Conservation (phyloP, 2,113 vertebrate genomes). For the Speoplatyrhinus poulsoni region DNA sequence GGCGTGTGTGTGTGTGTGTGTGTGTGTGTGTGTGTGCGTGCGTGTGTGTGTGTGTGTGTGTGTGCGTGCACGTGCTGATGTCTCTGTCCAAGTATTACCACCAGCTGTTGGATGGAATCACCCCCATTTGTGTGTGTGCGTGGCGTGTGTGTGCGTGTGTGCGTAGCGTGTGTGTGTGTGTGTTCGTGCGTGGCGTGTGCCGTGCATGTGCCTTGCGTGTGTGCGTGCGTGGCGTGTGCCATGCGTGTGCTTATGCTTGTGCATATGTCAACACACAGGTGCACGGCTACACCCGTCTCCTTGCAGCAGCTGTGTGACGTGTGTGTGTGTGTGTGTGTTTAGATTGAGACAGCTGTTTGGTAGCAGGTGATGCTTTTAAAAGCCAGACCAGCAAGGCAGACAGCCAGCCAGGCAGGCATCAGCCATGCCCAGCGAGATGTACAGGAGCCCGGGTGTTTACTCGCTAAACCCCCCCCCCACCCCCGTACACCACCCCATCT, state of each 20-base stretch:
- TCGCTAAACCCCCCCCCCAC: slow-evolving; percentile 13
- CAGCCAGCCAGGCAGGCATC: slow-evolving; percentile 12
- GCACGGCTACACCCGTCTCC: slow-evolving; percentile 19
- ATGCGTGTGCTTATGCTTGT: not conserved
- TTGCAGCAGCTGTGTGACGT: slow-evolving; percentile 56
- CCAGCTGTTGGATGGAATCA: slow-evolving; percentile 47
- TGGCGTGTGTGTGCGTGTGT: slow-evolving; percentile 3
- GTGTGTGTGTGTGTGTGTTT: slow-evolving; percentile 59
- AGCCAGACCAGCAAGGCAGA: slow-evolving; percentile 49
- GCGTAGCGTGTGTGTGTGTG: slow-evolving; percentile 23
- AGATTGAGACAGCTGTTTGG: slow-evolving; percentile 63
- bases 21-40: no score
- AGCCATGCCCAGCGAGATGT: slow-evolving; percentile 31
- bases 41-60: slow-evolving; percentile 7
- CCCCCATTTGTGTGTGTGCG: not conserved
- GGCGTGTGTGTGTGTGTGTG: no score
- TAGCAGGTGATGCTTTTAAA: slow-evolving; percentile 62
- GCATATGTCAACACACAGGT: slow-evolving; percentile 28
- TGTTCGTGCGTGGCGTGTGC: slow-evolving; percentile 23
- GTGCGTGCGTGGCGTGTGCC: not conserved
- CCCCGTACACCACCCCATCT: slow-evolving; percentile 8
- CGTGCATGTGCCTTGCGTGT: not conserved
- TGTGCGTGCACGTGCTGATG: slow-evolving; percentile 10
- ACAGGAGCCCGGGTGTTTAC: slow-evolving; percentile 30
- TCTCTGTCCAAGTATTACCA: slow-evolving; percentile 43